These are phyloP conservation scores for Narcine bancroftii DNA, from an alignment of 2,113 vertebrate genomes.

Conservation along the genomic window DNA sequence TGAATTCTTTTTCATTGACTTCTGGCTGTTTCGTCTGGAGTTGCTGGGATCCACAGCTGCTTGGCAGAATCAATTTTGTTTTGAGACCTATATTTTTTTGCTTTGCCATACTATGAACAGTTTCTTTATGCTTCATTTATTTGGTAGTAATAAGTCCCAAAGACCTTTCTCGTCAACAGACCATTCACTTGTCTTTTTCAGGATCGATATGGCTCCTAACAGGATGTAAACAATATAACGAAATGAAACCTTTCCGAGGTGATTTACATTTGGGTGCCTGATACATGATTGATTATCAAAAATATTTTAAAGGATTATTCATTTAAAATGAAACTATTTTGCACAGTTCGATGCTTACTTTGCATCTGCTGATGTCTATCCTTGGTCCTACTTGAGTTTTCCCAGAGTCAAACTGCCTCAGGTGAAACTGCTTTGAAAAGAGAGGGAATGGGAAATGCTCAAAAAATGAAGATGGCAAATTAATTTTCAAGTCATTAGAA, in stretches of 20 bases:
- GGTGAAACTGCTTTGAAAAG: constrained; percentile 27
- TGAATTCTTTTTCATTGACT: neutral
- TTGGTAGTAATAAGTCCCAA: neutral
- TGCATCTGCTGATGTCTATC: neutral
- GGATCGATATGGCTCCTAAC: constrained; percentile 36
- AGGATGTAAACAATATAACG: neutral
- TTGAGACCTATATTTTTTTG: neutral
- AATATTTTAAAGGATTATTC: constrained; percentile 28
- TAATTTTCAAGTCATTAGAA: constrained; percentile 4
- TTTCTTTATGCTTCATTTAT: neutral
- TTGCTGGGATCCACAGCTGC: neutral
- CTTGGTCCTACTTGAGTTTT: constrained; percentile 15
- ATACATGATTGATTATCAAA: constrained; percentile 19
- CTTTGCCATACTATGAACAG: neutral
- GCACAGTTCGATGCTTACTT: neutral
- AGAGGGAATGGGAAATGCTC: neutral
- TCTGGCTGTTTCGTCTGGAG: neutral
- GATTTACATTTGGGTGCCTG: constrained; percentile 28
- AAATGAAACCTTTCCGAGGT: neutral
- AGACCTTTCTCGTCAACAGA: neutral
- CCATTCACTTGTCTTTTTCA: constrained; percentile 13
- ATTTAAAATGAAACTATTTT: neutral
- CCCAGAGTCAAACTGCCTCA: constrained; percentile 8
- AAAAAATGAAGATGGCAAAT: neutral
- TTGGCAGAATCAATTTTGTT: neutral